phyloP scores from a whole-genome alignment of 1,140 invertebrate species.

The Caenorhabditis tropicalis region DNA sequence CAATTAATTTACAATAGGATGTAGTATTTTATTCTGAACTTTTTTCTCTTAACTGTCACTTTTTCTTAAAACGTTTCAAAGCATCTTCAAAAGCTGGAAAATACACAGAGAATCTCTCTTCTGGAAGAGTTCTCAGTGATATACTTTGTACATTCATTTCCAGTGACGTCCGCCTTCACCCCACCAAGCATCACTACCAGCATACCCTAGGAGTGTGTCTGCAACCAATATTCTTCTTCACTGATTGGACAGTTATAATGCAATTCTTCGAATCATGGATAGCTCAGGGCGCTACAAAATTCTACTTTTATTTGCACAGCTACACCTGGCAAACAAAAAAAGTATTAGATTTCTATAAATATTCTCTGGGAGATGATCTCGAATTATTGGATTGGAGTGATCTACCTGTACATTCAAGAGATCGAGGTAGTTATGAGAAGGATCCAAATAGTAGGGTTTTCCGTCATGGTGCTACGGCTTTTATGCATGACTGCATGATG shows the following conservation, averaged over 20 bases:
- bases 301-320: constrained; percentile 36
- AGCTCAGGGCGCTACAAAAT: constrained; percentile 37
- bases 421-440: not conserved
- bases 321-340: constrained; percentile 43
- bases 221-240: constrained; percentile 42
- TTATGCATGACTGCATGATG: constrained; percentile 45
- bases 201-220: constrained; percentile 12
- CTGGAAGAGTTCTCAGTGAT: too few species aligned
- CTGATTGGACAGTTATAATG: constrained; percentile 32
- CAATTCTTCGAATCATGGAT: constrained; percentile 46
- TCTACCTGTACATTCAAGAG: constrained; percentile 3
- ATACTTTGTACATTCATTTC: too few species aligned
- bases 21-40: too few species aligned
- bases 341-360: constrained; percentile 35
- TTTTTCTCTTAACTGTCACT: too few species aligned
- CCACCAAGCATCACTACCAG: not conserved
- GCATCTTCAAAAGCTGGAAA: too few species aligned
- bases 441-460: constrained; percentile 35
- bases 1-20: too few species aligned
- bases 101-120: too few species aligned
- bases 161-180: constrained; percentile 32
- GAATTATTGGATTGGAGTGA: constrained; percentile 30
- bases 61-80: too few species aligned
- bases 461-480: constrained; percentile 10
- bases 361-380: not conserved